Conservation (phyloP, 1,140 invertebrate species). For the Pseudomyrmex gracilis region DNA sequence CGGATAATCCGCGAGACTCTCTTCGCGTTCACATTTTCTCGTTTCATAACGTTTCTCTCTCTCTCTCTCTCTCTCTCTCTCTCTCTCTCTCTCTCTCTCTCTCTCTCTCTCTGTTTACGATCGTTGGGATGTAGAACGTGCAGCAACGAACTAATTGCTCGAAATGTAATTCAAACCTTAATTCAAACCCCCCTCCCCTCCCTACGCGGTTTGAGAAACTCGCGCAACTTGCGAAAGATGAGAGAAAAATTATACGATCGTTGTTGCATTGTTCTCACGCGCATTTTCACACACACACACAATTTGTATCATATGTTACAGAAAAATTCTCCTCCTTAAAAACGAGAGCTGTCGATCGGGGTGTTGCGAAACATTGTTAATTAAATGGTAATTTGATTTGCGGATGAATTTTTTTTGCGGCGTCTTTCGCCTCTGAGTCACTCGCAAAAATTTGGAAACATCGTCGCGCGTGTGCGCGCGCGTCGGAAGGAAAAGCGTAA, state of each 20-base stretch:
- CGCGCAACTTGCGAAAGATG: background rate
- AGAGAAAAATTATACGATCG: slow-evolving; percentile 41
- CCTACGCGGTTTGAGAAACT: slow-evolving; percentile 24
- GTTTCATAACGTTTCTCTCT: slow-evolving; percentile 56
- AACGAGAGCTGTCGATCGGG: background rate
- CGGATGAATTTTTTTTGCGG: no score
- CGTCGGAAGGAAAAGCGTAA: no score
- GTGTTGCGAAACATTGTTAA: background rate
- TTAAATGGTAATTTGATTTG: background rate
- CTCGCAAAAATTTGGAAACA: no score
- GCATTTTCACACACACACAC: background rate
- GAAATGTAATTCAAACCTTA: slow-evolving; percentile 55
- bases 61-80: slow-evolving; percentile 51
- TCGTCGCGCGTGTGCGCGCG: no score
- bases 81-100: slow-evolving; percentile 54
- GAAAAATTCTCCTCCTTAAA: slow-evolving; percentile 16
- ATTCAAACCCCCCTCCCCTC: no score
- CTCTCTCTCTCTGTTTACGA: slow-evolving; percentile 45
- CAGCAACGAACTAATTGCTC: slow-evolving; percentile 36
- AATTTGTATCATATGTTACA: background rate
- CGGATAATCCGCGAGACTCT: slow-evolving; percentile 42
- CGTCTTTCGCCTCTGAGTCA: no score
- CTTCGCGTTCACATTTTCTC: slow-evolving; percentile 35
- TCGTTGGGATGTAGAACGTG: slow-evolving; percentile 41
- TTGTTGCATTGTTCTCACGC: slow-evolving; percentile 21